Percentiles rank a stretch among this genome's conserved stretches.
These are phyloP conservation scores for Syngnathoides biaculeatus DNA, from an alignment of 2,113 vertebrate species.

Conservation along the genomic window DNA sequence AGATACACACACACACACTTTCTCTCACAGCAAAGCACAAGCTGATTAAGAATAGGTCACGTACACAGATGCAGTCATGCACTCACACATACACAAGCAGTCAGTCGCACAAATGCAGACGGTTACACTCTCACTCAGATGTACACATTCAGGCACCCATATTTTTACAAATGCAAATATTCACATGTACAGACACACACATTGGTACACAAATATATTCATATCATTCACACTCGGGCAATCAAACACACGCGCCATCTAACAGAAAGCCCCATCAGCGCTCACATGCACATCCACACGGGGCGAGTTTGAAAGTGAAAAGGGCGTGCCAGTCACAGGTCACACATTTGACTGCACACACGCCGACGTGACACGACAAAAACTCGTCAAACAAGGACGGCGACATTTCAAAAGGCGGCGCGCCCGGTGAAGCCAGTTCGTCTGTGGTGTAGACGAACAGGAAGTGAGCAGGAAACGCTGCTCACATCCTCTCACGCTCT, in stretches of 20 bases:
- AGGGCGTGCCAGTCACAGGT: constrained; percentile 3
- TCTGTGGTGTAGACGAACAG: constrained; percentile 20
- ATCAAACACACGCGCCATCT: not conserved
- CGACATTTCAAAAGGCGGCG: constrained; percentile 55
- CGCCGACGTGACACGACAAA: not conserved
- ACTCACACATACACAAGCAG: not conserved
- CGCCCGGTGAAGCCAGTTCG: constrained; percentile 2
- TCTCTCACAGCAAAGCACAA: too few species aligned
- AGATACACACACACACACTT: not conserved
- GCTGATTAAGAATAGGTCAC: not conserved
- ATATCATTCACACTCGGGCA: too few species aligned
- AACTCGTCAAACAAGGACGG: constrained; percentile 53
- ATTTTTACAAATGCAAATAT: too few species aligned
- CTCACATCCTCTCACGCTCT: not conserved
- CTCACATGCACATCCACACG: not conserved
- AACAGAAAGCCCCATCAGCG: not conserved
- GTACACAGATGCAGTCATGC: not conserved
- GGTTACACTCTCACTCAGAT: constrained; percentile 2
- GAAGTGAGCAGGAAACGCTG: constrained; percentile 8
- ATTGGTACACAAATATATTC: too few species aligned
- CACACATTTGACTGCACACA: not conserved
- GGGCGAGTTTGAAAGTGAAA: not conserved
- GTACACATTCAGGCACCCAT: too few species aligned
- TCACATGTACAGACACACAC: not conserved
- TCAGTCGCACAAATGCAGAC: not conserved